A percentile compares a stretch with the other conserved stretches of the same genome.
These are phyloP conservation scores for Zosterops lateralis DNA, from an alignment of 2,113 vertebrate species.

Conservation along the genomic window DNA sequence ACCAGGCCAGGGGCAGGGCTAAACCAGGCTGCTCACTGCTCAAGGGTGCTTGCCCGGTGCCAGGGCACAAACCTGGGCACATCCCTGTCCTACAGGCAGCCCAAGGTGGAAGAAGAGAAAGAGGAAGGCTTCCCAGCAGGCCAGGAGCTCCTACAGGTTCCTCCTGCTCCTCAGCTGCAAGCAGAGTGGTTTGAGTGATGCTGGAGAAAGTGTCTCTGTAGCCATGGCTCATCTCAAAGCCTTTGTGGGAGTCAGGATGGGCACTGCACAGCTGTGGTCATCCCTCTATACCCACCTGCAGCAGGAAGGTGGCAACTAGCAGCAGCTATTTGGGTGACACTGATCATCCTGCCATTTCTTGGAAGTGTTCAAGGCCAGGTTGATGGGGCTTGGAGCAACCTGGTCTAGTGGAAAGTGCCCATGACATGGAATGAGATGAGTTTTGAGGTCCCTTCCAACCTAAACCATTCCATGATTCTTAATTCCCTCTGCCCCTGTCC, in stretches of 20 bases:
- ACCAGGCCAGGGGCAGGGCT: background rate
- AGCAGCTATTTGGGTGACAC: background rate
- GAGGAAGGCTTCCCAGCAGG: accelerated
- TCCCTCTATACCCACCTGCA: background rate
- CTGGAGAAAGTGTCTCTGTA: background rate
- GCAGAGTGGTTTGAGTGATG: too few relatives aligned
- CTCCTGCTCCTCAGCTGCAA: background rate
- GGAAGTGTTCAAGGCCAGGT: background rate
- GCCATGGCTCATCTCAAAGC: background rate
- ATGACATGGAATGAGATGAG: background rate
- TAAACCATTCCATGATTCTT: background rate
- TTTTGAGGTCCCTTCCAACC: background rate
- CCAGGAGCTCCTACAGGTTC: background rate
- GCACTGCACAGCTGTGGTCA: background rate
- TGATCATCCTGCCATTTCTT: background rate
- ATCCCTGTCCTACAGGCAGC: background rate
- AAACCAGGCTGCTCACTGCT: background rate
- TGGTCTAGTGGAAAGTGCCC: background rate
- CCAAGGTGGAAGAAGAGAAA: background rate
- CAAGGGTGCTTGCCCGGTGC: background rate
- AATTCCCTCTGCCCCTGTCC: background rate
- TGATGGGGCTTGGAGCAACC: background rate
- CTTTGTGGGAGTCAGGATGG: background rate
- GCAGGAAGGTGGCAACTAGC: background rate
- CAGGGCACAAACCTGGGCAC: background rate